A percentile compares a stretch with the other conserved stretches of the same genome.
Conservation (phyloP, 2,113 vertebrate genomes). For the Psittacara wagleri region DNA sequence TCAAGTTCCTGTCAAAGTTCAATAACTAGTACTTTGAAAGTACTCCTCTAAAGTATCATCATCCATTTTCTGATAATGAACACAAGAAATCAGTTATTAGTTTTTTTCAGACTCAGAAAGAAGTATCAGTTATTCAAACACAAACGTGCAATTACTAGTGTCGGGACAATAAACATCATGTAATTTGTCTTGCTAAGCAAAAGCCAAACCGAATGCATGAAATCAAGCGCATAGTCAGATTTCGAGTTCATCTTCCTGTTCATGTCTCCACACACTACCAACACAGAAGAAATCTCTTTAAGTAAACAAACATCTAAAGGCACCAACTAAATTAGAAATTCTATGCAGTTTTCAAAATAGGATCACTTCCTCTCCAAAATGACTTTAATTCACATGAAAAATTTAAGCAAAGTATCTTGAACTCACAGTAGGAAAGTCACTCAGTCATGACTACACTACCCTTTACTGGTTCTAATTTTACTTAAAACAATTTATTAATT, state of each 20-base stretch:
- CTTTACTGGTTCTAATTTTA: background rate
- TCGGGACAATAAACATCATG: background rate
- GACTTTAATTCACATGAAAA: background rate
- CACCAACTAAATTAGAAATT: background rate
- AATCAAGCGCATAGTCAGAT: background rate
- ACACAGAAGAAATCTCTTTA: background rate
- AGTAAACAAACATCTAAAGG: background rate
- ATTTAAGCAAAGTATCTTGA: background rate
- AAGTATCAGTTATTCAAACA: background rate
- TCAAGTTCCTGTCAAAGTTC: accelerated
- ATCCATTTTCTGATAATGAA: background rate
- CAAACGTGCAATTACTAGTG: background rate
- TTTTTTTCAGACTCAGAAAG: background rate
- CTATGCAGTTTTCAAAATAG: background rate
- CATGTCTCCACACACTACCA: background rate
- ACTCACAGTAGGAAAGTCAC: background rate
- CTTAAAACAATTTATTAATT: background rate
- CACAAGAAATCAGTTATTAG: background rate
- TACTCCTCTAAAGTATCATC: background rate
- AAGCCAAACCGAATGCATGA: background rate
- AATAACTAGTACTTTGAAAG: background rate
- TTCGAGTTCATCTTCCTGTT: background rate
- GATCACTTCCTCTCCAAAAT: background rate
- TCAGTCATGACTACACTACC: background rate
- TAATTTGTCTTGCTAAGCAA: background rate